Conservation (phyloP, 64 coral and sea anemone genomes). For the Montipora capricornis region DNA sequence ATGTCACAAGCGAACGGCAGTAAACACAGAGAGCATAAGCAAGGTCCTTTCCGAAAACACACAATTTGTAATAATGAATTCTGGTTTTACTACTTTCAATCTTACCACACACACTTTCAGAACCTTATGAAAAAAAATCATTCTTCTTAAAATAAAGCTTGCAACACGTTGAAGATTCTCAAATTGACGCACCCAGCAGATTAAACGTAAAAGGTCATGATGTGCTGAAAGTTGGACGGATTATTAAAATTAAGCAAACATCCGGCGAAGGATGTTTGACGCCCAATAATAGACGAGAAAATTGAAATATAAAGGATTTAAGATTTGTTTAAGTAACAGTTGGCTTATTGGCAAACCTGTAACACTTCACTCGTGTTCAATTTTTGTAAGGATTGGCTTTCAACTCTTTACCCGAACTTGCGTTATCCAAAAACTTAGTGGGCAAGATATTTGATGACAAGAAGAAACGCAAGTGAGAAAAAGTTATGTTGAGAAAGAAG, state of each 20-base stretch:
- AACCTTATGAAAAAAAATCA: not conserved
- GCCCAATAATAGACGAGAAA: not conserved
- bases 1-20: no score
- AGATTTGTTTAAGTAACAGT: not conserved
- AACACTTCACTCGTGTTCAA: no score
- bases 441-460: slow-evolving; percentile 21
- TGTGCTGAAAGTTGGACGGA: not conserved
- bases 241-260: not conserved
- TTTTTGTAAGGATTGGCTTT: slow-evolving; percentile 22
- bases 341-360: not conserved
- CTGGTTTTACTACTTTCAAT: no score
- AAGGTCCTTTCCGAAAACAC: no score
- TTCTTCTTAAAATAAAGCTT: not conserved
- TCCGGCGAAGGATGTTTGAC: not conserved
- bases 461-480: slow-evolving; percentile 41
- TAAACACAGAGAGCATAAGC: no score
- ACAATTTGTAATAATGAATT: no score
- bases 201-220: not conserved
- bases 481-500: slow-evolving; percentile 4
- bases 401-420: not conserved
- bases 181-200: not conserved
- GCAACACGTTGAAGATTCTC: not conserved
- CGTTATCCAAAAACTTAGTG: slow-evolving; percentile 33
- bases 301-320: not conserved
- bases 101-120: no score